phyloP scores from a whole-genome alignment of 2,888 invertebrate species.

The Eupithecia inturbata region DNA sequence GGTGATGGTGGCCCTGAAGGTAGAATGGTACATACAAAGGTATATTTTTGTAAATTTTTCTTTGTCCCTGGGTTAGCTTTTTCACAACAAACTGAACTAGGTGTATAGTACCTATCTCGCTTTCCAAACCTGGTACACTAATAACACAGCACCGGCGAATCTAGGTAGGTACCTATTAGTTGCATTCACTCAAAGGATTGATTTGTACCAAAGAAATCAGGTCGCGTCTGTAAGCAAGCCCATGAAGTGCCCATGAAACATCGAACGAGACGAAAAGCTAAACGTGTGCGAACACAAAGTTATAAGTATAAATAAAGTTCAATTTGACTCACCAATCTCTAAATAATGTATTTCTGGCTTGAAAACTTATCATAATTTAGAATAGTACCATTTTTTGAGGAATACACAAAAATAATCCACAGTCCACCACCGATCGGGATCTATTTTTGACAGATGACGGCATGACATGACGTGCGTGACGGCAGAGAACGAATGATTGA shows the following conservation, averaged over 20 bases:
- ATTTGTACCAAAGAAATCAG: constrained; percentile 28
- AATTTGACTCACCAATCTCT: constrained; percentile 49
- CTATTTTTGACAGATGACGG: constrained; percentile 16
- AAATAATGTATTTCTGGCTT: constrained; percentile 1
- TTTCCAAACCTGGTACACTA: neutral
- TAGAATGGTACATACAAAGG: neutral
- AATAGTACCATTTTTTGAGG: constrained; percentile 24
- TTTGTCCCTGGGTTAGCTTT: neutral
- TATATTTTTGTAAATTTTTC: neutral
- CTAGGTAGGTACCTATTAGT: neutral
- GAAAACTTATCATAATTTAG: constrained; percentile 23
- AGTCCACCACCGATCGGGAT: neutral
- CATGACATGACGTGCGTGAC: neutral
- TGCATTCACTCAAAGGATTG: neutral
- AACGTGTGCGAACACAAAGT: neutral
- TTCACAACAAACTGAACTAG: neutral
- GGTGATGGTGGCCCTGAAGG: neutral
- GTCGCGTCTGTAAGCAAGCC: constrained; percentile 47
- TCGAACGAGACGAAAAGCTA: constrained; percentile 21
- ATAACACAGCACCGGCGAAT: neutral
- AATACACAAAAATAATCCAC: constrained; percentile 22
- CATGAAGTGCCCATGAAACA: constrained; percentile 4
- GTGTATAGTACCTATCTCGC: neutral
- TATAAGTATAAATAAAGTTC: neutral
- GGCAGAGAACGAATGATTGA: neutral